These are phyloP conservation scores for Actinia equina DNA, from an alignment of 64 coral and sea anemone genomes.

Conservation along the genomic window DNA sequence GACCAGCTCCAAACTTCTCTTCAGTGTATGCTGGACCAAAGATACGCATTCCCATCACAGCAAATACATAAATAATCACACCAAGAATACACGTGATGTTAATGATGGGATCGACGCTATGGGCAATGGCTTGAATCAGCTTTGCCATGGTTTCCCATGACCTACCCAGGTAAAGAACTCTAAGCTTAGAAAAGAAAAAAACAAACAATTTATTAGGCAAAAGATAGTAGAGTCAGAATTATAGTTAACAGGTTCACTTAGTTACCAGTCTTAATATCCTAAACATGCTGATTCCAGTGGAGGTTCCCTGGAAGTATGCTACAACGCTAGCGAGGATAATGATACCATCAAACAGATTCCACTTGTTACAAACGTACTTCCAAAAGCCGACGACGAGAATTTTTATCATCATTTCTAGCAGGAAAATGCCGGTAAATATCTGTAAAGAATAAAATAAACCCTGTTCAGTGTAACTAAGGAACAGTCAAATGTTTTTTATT, in stretches of 20 bases:
- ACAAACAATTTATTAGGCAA: too few relatives aligned
- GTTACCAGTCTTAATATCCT: conserved; percentile 84
- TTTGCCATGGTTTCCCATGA: conserved; percentile 96
- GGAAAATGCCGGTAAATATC: conserved; percentile 87
- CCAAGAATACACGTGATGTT: conserved; percentile 91
- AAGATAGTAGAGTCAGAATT: neutral
- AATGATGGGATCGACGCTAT: conserved; percentile 74
- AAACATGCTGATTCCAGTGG: conserved; percentile 81
- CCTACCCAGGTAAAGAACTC: conserved; percentile 78
- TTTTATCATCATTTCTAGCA: conserved; percentile 87
- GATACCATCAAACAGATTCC: conserved; percentile 85
- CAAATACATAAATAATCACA: conserved; percentile 85
- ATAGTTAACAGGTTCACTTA: neutral
- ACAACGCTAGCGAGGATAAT: conserved; percentile 85
- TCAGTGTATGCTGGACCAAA: conserved; percentile 72
- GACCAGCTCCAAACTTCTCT: conserved; percentile 57
- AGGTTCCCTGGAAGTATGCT: conserved; percentile 49
- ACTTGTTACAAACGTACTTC: conserved; percentile 80
- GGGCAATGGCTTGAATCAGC: conserved; percentile 73
- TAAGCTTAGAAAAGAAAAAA: conserved; percentile 40
- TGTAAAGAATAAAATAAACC: conserved; percentile 7
- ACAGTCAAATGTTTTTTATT: neutral
- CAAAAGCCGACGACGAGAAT: conserved; percentile 53
- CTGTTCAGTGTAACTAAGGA: neutral
- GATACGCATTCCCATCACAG: conserved; percentile 82